These are phyloP conservation scores for Drosophila neutralis DNA, from an alignment of 2,888 invertebrate genomes.

Conservation along the genomic window DNA sequence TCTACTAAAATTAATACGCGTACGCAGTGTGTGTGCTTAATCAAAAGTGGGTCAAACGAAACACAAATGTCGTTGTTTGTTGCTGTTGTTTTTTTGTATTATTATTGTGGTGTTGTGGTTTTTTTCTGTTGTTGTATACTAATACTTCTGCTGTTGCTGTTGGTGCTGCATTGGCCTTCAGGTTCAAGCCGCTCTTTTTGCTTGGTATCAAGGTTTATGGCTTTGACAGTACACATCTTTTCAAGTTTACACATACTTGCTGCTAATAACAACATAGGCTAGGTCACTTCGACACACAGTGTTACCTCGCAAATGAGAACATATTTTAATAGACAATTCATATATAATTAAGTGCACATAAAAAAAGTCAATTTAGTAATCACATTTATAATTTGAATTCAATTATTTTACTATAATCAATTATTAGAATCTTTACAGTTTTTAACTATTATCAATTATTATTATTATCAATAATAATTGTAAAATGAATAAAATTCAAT, in stretches of 20 bases:
- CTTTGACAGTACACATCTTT: conserved; percentile 30
- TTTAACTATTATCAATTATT: not conserved
- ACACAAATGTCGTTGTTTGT: conserved; percentile 23
- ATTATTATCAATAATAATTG: not conserved
- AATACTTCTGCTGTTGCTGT: not conserved
- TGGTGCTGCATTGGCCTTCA: conserved; percentile 39
- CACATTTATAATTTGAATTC: not conserved
- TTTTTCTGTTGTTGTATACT: conserved; percentile 9
- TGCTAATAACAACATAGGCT: conserved; percentile 3
- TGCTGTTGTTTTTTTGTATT: conserved; percentile 2
- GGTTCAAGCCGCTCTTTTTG: conserved; percentile 17
- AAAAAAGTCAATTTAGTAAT: not conserved
- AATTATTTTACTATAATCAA: not conserved
- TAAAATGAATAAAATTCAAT: not conserved
- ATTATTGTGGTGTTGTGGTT: conserved; percentile 3
- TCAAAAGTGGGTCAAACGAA: conserved; percentile 66
- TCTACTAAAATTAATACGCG: conserved; percentile 60
- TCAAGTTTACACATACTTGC: conserved; percentile 26
- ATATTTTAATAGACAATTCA: not conserved
- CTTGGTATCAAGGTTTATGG: conserved; percentile 43
- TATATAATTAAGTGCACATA: not conserved
- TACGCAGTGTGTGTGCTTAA: conserved; percentile 54
- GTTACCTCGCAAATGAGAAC: not conserved
- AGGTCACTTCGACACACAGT: conserved; percentile 4
- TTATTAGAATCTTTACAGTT: not conserved